These are phyloP conservation scores for Osmerus mordax DNA, from an alignment of 2,113 vertebrate species.

Conservation along the genomic window DNA sequence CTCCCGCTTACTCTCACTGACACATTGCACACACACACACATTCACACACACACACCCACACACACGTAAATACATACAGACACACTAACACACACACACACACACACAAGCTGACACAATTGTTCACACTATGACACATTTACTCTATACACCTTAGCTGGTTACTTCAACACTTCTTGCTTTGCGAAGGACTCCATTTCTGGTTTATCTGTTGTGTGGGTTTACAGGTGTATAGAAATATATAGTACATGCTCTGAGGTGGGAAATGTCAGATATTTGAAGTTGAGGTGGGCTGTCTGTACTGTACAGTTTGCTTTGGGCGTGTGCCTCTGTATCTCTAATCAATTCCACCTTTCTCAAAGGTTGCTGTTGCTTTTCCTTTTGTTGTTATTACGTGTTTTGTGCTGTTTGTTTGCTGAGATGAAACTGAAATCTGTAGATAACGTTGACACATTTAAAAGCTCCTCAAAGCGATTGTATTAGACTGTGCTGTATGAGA, in stretches of 20 bases:
- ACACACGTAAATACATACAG: slow-evolving; percentile 10
- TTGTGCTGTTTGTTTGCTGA: slow-evolving; percentile 59
- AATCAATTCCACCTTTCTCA: slow-evolving; percentile 69
- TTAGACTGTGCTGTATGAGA: no score
- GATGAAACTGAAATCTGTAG: slow-evolving; percentile 49
- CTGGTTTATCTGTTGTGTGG: slow-evolving; percentile 58
- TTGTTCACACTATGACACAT: slow-evolving; percentile 8
- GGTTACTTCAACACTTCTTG: slow-evolving; percentile 64
- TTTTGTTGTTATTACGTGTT: slow-evolving; percentile 65
- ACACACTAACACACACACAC: slow-evolving; percentile 13
- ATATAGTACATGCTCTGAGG: slow-evolving; percentile 64
- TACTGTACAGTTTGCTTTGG: slow-evolving; percentile 59
- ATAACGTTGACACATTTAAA: slow-evolving; percentile 56
- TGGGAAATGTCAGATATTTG: slow-evolving; percentile 73
- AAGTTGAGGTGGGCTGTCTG: slow-evolving; percentile 72
- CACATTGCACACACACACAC: slow-evolving; percentile 16
- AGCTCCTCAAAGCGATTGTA: slow-evolving; percentile 48
- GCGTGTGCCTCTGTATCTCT: slow-evolving; percentile 66
- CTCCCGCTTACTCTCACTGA: slow-evolving; percentile 1
- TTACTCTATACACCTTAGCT: slow-evolving; percentile 32
- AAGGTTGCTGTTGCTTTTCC: slow-evolving; percentile 63
- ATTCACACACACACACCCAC: slow-evolving; percentile 9
- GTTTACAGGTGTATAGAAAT: slow-evolving; percentile 65
- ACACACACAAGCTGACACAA: slow-evolving; percentile 21
- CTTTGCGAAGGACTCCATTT: slow-evolving; percentile 42